These are phyloP conservation scores for Styela clava DNA, from an alignment of 23 tunicate genomes.

Conservation along the genomic window DNA sequence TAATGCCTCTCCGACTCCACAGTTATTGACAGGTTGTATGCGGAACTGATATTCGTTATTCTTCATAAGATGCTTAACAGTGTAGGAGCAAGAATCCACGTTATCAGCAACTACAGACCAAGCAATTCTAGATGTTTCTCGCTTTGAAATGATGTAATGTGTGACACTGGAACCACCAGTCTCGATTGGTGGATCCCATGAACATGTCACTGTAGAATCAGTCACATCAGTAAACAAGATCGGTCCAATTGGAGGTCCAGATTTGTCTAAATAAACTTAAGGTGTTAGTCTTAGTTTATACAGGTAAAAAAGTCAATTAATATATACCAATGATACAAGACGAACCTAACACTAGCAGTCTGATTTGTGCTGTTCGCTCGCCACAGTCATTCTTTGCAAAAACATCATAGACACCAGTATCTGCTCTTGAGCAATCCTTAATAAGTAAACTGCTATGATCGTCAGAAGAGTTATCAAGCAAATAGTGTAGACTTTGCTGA, in stretches of 20 bases:
- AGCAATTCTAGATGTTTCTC: conserved; percentile 33
- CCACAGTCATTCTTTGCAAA: conserved; percentile 86
- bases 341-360: conserved; percentile 50
- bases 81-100: conserved; percentile 48
- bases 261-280: conserved; percentile 27
- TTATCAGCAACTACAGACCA: conserved; percentile 66
- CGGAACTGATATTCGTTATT: conserved; percentile 94
- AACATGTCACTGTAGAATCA: background rate
- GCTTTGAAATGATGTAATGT: conserved; percentile 25
- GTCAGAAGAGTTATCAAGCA: conserved; percentile 45
- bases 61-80: conserved; percentile 66
- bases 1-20: conserved; percentile 83
- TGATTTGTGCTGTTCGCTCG: conserved; percentile 79
- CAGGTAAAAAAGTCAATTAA: background rate
- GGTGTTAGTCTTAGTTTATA: background rate
- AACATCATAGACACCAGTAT: conserved; percentile 68
- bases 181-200: conserved; percentile 25
- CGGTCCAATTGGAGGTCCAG: conserved; percentile 39
- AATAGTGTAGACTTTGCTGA: conserved; percentile 31
- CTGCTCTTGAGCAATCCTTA: conserved; percentile 62
- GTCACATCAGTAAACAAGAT: conserved; percentile 10
- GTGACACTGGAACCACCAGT: conserved; percentile 37
- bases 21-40: conserved; percentile 85
- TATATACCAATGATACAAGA: background rate
- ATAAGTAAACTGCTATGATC: conserved; percentile 64